Conservation (phyloP, 1,140 invertebrate genomes). For the Papilio polytes region DNA sequence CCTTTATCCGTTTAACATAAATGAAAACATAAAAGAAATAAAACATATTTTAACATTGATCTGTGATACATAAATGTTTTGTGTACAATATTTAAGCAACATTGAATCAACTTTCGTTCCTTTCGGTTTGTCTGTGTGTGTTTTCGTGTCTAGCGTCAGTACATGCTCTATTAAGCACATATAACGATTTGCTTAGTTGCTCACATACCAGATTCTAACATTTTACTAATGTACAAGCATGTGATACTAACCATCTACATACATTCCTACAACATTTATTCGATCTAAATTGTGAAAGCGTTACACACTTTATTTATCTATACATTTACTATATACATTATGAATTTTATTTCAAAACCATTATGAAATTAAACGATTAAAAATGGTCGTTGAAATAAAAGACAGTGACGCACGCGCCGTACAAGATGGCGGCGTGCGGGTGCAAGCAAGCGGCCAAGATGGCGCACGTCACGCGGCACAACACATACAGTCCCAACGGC, state of each 20-base stretch:
- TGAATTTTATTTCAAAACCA: slow-evolving; percentile 29
- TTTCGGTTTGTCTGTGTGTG: slow-evolving; percentile 57
- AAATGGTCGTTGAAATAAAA: slow-evolving; percentile 30
- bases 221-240: slow-evolving; percentile 13
- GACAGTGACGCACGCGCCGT: neutral
- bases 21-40: slow-evolving; percentile 59
- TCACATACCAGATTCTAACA: slow-evolving; percentile 79
- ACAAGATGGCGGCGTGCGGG: slow-evolving; percentile 37
- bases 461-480: slow-evolving; percentile 59
- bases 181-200: slow-evolving; percentile 57
- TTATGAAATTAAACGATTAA: neutral
- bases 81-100: slow-evolving; percentile 43
- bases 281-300: slow-evolving; percentile 31
- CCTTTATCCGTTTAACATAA: slow-evolving; percentile 62
- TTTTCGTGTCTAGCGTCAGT: slow-evolving; percentile 51
- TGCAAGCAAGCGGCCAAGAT: slow-evolving; percentile 62
- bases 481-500: slow-evolving; percentile 60
- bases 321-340: slow-evolving; percentile 22
- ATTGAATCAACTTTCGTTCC: slow-evolving; percentile 37
- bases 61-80: slow-evolving; percentile 50
- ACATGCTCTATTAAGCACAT: slow-evolving; percentile 38
- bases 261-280: slow-evolving; percentile 18
- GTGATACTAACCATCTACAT: slow-evolving; percentile 29
- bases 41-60: slow-evolving; percentile 62
- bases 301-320: slow-evolving; percentile 23